A percentile compares a stretch with the other conserved stretches of the same genome.
These are phyloP conservation scores for Dynastes maya DNA, from an alignment of 2,888 invertebrate genomes.

Conservation along the genomic window DNA sequence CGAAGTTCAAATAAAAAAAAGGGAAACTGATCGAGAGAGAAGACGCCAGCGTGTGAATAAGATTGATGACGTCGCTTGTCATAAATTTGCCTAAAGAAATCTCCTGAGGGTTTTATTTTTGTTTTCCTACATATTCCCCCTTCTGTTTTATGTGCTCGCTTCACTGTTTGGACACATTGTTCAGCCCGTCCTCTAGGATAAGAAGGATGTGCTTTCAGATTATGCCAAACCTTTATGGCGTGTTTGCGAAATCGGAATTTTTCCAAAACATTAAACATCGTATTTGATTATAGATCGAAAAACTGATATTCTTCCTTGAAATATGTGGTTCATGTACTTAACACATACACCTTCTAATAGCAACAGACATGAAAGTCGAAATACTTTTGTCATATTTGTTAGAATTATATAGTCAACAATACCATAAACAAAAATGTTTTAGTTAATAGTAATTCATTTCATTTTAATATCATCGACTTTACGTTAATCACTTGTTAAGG, in stretches of 20 bases:
- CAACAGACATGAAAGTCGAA: no score
- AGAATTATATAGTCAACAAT: no score
- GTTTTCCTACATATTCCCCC: conserved; percentile 63
- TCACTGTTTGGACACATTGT: conserved; percentile 64
- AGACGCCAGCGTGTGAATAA: conserved; percentile 58
- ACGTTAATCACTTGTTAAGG: no score
- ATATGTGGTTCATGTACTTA: conserved; percentile 11
- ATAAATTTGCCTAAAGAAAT: conserved; percentile 69
- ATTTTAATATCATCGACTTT: no score
- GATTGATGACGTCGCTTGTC: conserved; percentile 66
- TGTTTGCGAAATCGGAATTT: conserved; percentile 51
- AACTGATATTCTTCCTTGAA: conserved; percentile 9
- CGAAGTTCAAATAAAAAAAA: conserved; percentile 1
- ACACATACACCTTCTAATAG: neutral
- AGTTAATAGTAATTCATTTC: no score
- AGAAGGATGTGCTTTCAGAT: conserved; percentile 66
- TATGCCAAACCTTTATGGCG: conserved; percentile 61
- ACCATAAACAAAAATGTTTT: no score
- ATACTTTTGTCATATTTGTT: no score
- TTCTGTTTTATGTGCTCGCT: conserved; percentile 64
- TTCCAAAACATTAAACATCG: conserved; percentile 51
- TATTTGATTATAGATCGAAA: conserved; percentile 44
- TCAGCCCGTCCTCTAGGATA: conserved; percentile 62
- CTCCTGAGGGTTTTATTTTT: conserved; percentile 63
- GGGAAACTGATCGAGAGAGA: conserved; percentile 7